Conservation (phyloP, 2,888 invertebrate genomes). For the Troides oblongomaculatus region DNA sequence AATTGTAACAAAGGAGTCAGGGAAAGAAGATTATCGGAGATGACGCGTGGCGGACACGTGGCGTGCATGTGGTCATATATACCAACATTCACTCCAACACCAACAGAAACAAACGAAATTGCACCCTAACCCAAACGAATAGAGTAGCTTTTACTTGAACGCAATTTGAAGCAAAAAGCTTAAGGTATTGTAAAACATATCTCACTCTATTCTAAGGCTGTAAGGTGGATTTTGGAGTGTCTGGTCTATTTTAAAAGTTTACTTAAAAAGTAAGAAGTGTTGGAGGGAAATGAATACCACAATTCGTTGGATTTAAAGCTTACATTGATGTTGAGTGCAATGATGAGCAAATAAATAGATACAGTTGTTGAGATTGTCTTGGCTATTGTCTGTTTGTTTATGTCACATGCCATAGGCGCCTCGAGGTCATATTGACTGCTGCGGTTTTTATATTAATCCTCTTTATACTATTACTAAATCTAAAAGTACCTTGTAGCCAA, state of each 20-base stretch:
- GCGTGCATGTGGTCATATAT: conserved; percentile 63
- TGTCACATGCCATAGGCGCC: conserved; percentile 63
- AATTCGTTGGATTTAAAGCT: conserved; percentile 77
- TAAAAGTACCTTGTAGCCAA: too few relatives aligned
- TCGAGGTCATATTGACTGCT: conserved; percentile 38
- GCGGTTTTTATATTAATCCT: too few relatives aligned
- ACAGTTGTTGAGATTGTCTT: conserved; percentile 49
- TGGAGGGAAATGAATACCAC: conserved; percentile 78
- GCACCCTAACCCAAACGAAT: conserved; percentile 18
- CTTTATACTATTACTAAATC: too few relatives aligned
- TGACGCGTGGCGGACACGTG: conserved; percentile 74
- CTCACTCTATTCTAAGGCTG: conserved; percentile 38
- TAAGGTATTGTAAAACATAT: conserved; percentile 39
- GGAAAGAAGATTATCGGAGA: conserved; percentile 76
- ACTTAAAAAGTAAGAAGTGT: conserved; percentile 73
- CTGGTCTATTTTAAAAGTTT: conserved; percentile 43
- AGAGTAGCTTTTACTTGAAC: conserved; percentile 28
- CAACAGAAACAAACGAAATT: conserved; percentile 20
- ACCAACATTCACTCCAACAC: conserved; percentile 57
- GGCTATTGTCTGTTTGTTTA: conserved; percentile 45
- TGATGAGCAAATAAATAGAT: conserved; percentile 72
- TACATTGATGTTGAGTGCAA: conserved; percentile 72
- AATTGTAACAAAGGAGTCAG: conserved; percentile 77
- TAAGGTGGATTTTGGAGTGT: conserved; percentile 39
- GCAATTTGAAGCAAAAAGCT: conserved; percentile 34